Evolutionary conservation across 2,113 vertebrate species (phyloP).

Genomic region (Morone saxatilis): DNA sequence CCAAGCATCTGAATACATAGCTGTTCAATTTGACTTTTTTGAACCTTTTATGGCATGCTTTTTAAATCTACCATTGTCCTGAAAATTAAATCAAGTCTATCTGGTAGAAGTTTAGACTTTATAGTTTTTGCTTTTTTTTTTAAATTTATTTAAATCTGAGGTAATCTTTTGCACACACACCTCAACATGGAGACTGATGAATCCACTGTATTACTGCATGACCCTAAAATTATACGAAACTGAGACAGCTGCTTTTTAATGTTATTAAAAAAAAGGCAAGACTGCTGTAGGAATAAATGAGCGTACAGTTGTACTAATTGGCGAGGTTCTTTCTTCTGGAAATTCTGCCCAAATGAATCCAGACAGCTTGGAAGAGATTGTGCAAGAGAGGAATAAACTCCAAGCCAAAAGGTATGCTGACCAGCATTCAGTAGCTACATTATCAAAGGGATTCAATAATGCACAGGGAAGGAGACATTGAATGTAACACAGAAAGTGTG

Average conservation of each 20-base stretch:
- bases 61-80: no score
- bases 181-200: neutral
- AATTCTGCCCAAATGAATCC: neutral
- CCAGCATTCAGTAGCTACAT: neutral
- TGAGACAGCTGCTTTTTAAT: neutral
- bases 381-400: neutral
- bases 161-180: neutral
- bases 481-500: neutral
- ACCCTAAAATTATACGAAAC: neutral
- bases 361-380: neutral
- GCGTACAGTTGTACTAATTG: neutral
- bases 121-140: neutral
- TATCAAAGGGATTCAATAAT: neutral
- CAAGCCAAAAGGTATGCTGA: neutral
- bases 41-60: no score
- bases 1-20: no score
- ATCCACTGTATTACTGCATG: neutral
- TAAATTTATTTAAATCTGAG: neutral
- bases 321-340: neutral
- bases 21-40: no score
- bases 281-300: neutral
- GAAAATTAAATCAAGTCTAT: neutral
- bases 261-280: neutral
- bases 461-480: neutral
- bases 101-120: neutral